Conservation (phyloP, 2,797 vertebrate species). For the Hypotaenidia okinawae region DNA sequence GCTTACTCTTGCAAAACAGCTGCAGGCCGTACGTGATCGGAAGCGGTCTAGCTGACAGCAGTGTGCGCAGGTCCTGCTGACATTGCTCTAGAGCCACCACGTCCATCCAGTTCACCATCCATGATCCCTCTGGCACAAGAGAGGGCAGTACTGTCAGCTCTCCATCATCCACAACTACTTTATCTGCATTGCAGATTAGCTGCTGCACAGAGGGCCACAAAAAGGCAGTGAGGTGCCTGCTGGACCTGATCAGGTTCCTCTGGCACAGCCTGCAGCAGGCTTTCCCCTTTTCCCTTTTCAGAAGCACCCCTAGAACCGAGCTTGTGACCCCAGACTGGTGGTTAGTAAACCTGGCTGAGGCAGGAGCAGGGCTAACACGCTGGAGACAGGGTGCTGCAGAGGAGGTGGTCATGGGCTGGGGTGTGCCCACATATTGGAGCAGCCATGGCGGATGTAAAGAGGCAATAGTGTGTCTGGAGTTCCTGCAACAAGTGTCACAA, state of each 20-base stretch:
- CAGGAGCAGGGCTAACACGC: not conserved
- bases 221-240: not conserved
- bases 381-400: not conserved
- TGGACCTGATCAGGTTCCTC: not conserved
- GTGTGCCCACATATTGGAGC: not conserved
- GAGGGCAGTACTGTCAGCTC: not conserved
- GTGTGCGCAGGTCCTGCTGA: rapidly evolving
- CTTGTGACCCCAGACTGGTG: not conserved
- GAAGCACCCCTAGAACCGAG: not conserved
- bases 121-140: not conserved
- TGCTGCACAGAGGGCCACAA: not conserved
- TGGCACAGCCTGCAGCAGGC: not conserved
- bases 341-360: not conserved
- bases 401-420: not conserved
- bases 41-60: not conserved
- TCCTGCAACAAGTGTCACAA: not conserved
- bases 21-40: rapidly evolving
- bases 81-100: not conserved
- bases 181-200: not conserved
- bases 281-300: not conserved
- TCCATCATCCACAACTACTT: not conserved
- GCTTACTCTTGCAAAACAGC: not conserved
- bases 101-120: not conserved
- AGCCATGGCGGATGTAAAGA: not conserved
- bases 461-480: not conserved